Base-by-base conservation (phyloP, 2,113 vertebrate genomes). In the Hoplias malabaricus region DNA sequence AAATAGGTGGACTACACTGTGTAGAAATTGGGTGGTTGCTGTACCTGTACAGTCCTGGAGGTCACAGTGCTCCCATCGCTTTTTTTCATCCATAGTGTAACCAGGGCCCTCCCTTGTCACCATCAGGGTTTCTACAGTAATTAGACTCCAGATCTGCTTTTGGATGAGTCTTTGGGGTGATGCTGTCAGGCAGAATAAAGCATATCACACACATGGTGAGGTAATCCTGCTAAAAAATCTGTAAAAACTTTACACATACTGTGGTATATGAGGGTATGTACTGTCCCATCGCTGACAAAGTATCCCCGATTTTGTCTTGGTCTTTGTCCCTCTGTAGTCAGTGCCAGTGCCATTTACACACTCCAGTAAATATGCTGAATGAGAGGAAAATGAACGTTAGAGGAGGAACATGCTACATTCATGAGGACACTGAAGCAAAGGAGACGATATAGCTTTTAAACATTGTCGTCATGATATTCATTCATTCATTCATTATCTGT, bases 71-170 rank as follows among this genome's bases (percentile, higher is more conserved):
- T 94, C 92, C 93, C 93, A 94, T 77, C 93, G 89, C 2, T 71
- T 90, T 2, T 21, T 0, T 0, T 19, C 1, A 68, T 93, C 88
- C 0, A 74, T 89, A 53, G 93, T 94, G 88, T 94, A 94, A 94
- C 93, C 93, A 94, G 29, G 92, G 92, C 1, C 93, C 93, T 0
- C 72, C 33, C 0, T 0, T 12, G 73, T 93, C 93, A 29, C 0
- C 79, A 25, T 94, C 93, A 2, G 93, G 93, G 86, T 94, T 94
- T 53, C 93, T 89, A 77, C 93, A 94, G 84, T 85, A 92, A 86
- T 94, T 93, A 1, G 86, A 90, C 56, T 91, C 90, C 82, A 94
- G 82, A 75, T 92, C 91, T 5, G 87, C 90, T 0, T 3, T 42
- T 10, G 90, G 90, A 14, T 90, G 48, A 1, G 8, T 80, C 43